Evolutionary conservation across 2,888 invertebrate genomes (phyloP).

Genomic region (Dione vanillae): DNA sequence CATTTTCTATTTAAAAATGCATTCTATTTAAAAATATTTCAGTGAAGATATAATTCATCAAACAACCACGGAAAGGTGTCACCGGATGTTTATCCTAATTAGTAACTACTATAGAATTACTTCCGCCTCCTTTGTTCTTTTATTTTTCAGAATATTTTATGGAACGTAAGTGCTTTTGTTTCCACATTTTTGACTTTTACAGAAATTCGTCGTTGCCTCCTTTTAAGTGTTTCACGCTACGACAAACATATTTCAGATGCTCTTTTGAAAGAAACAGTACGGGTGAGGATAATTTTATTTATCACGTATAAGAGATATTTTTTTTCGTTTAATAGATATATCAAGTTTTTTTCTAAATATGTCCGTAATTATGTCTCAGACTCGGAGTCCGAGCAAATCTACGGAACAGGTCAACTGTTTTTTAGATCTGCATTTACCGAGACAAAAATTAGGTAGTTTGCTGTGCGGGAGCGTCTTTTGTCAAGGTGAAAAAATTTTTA

Average conservation of each 20-base stretch:
- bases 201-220: background rate
- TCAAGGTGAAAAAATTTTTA: no score
- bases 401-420: no score
- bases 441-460: no score
- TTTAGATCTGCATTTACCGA: no score
- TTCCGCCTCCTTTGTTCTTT: conserved; percentile 8
- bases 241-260: background rate
- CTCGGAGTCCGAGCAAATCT: no score
- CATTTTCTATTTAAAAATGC: no score
- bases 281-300: background rate
- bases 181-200: background rate
- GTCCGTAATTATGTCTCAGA: no score
- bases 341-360: no score
- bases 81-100: conserved; percentile 2
- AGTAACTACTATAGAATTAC: conserved; percentile 14
- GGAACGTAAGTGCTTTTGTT: background rate
- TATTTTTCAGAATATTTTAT: conserved; percentile 14
- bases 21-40: no score
- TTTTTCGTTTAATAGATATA: no score
- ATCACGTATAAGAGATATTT: no score
- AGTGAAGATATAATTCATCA: conserved; percentile 12
- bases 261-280: background rate
- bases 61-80: background rate
- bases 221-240: background rate
- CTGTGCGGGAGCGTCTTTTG: no score